A percentile compares a stretch with the other conserved stretches of the same genome.
Conservation (phyloP, 2,888 invertebrate genomes). For the Anarsia innoxiella region DNA sequence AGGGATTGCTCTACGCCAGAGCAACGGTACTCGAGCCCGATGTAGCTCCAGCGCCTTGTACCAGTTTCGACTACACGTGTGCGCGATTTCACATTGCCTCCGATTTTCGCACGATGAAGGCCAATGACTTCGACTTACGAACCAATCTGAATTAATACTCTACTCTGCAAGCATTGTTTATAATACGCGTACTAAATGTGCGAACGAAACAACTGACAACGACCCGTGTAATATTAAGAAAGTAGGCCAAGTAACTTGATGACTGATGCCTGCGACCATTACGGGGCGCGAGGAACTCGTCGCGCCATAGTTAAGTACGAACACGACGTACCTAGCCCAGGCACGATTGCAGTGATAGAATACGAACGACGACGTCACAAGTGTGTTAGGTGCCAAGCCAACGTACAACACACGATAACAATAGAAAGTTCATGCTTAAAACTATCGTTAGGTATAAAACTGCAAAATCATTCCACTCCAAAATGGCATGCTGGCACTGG, state of each 20-base stretch:
- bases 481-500: constrained; percentile 13
- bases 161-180: constrained; percentile 15
- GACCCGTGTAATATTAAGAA: too few relatives aligned
- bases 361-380: constrained; percentile 28
- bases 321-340: too few relatives aligned
- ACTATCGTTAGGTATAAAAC: constrained; percentile 20
- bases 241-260: constrained; percentile 38
- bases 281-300: constrained; percentile 24
- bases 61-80: constrained; percentile 33
- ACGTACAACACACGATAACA: constrained; percentile 13
- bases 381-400: background rate
- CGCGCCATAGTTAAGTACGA: constrained; percentile 29
- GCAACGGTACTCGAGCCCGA: constrained; percentile 17
- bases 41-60: constrained; percentile 27
- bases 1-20: constrained; percentile 12
- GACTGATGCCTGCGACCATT: constrained; percentile 30
- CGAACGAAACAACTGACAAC: constrained; percentile 19
- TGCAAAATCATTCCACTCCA: constrained; percentile 21
- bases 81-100: constrained; percentile 40
- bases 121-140: constrained; percentile 33
- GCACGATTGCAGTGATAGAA: constrained; percentile 32
- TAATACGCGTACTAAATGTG: constrained; percentile 16
- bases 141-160: constrained; percentile 23
- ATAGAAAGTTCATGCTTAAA: constrained; percentile 42
- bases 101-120: constrained; percentile 40